Evolutionary conservation across 1,140 invertebrate genomes (phyloP).

Genomic region (Acyrthosiphon pisum): DNA sequence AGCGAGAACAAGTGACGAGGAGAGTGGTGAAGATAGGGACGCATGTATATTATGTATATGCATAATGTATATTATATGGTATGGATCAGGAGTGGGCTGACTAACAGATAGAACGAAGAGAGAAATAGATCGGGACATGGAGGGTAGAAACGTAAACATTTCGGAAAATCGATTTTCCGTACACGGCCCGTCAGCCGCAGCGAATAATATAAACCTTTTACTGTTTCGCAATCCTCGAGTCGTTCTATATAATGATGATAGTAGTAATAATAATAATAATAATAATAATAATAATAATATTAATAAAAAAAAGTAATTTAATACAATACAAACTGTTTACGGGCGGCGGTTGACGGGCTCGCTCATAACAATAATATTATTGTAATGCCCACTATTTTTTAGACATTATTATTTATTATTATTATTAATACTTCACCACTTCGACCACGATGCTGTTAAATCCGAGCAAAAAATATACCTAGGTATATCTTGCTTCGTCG

Average conservation of each 20-base stretch:
- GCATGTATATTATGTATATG: not conserved
- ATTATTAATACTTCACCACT: not conserved
- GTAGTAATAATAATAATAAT: not conserved
- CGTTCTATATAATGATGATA: not conserved
- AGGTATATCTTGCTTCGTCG: not conserved
- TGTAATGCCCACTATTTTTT: not conserved
- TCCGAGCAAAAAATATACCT: not conserved
- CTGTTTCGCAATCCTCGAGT: not conserved
- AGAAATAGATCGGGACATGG: not conserved
- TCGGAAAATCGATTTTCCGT: constrained; percentile 27
- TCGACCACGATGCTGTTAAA: not conserved
- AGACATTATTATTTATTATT: not conserved
- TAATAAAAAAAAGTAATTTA: not conserved
- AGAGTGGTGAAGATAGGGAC: not conserved
- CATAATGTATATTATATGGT: not conserved
- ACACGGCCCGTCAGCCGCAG: not conserved
- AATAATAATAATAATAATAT: not conserved
- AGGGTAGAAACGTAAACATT: constrained; percentile 11
- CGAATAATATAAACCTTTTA: not conserved
- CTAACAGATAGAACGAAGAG: not conserved
- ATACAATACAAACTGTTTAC: not conserved
- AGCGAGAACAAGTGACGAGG: not conserved
- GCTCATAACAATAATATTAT: not conserved
- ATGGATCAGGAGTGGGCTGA: not conserved
- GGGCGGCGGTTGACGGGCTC: not conserved